These are phyloP conservation scores for Pyrgilauda ruficollis DNA, from an alignment of 2,113 vertebrate species.

Conservation along the genomic window DNA sequence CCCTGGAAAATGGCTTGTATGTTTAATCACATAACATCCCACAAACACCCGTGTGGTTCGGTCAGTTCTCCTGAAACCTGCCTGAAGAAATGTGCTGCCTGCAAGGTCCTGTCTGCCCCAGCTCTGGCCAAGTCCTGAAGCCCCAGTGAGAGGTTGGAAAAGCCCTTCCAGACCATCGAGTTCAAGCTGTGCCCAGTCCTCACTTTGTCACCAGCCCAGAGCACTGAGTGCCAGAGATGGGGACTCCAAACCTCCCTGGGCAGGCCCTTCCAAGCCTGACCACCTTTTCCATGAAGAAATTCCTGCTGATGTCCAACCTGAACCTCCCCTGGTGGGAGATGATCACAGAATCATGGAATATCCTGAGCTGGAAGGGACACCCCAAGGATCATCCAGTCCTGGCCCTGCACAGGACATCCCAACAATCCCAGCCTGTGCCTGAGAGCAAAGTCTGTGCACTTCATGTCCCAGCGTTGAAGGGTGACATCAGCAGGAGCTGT, in stretches of 20 bases:
- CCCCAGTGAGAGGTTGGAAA: background rate
- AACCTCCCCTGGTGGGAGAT: background rate
- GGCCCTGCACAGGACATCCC: background rate
- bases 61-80: background rate
- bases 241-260: background rate
- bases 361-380: background rate
- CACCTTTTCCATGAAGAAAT: background rate
- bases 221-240: background rate
- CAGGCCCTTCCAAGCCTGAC: background rate
- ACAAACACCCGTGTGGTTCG: rapidly evolving
- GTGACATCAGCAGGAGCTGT: background rate
- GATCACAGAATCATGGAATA: background rate
- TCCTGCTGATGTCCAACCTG: background rate
- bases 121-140: background rate
- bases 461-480: rapidly evolving
- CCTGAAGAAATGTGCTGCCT: background rate
- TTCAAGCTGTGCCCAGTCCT: background rate
- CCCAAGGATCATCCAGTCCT: background rate
- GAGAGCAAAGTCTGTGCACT: background rate
- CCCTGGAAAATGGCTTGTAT: background rate
- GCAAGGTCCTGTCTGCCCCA: background rate
- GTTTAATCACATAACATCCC: background rate
- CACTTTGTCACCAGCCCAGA: background rate
- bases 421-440: background rate
- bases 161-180: background rate